A percentile compares a stretch with the other conserved stretches of the same genome.
Conservation (phyloP, 2,888 invertebrate species). For the Unio pictorum region DNA sequence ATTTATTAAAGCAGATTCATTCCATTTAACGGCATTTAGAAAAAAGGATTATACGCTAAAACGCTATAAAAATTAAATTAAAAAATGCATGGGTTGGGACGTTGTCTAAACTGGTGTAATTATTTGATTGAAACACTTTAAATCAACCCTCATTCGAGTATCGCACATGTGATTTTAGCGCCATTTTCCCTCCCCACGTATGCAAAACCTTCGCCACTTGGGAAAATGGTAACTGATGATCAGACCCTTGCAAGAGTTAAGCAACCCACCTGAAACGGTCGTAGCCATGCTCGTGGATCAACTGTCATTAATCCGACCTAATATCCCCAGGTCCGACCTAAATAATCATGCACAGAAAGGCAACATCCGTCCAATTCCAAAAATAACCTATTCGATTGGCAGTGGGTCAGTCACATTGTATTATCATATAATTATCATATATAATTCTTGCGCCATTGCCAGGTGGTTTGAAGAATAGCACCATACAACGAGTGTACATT, state of each 20-base stretch:
- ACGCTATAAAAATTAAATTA: too few relatives aligned
- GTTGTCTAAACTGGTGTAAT: neutral
- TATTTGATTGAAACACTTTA: conserved; percentile 7
- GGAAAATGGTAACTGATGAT: neutral
- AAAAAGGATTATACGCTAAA: too few relatives aligned
- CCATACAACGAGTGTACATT: too few relatives aligned
- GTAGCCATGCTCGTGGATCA: conserved; percentile 48
- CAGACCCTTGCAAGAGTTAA: conserved; percentile 2
- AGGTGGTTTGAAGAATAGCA: too few relatives aligned
- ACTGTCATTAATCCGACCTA: conserved; percentile 55
- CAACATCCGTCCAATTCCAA: conserved; percentile 57
- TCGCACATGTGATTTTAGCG: conserved; percentile 46
- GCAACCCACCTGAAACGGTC: conserved; percentile 50
- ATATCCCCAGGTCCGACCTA: conserved; percentile 55
- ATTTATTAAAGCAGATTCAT: too few relatives aligned
- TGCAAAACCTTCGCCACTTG: conserved; percentile 10
- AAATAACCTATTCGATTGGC: conserved; percentile 55
- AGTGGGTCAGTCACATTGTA: conserved; percentile 52
- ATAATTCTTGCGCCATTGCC: conserved; percentile 27
- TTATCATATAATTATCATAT: conserved; percentile 48
- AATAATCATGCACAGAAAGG: conserved; percentile 54
- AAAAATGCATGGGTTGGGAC: too few relatives aligned
- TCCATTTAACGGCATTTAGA: too few relatives aligned
- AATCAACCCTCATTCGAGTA: conserved; percentile 11
- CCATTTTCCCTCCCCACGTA: conserved; percentile 50